phyloP scores from a whole-genome alignment of 1,140 invertebrate species.

The Triops cancriformis region DNA sequence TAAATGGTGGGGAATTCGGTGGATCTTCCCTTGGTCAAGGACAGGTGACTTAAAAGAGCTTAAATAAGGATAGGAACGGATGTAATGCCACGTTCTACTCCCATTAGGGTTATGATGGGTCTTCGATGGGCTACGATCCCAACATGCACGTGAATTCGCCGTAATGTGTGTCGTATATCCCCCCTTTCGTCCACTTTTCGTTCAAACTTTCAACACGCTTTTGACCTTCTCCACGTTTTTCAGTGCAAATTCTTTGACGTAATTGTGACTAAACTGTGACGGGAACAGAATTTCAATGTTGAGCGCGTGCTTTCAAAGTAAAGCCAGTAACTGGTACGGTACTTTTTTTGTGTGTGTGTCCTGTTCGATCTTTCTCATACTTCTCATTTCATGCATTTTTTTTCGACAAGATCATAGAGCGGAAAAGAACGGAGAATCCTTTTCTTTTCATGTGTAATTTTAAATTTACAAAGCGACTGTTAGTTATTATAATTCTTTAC shows the following conservation, averaged over 20 bases:
- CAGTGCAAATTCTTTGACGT: conserved; percentile 9
- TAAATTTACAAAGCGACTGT: conserved; percentile 7
- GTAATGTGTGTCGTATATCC: background rate
- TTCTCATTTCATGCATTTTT: background rate
- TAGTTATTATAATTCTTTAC: background rate
- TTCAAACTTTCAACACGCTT: background rate
- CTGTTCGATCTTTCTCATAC: background rate
- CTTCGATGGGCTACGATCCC: conserved; percentile 77
- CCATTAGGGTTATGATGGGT: conserved; percentile 59
- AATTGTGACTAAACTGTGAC: background rate
- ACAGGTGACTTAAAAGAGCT: conserved; percentile 16
- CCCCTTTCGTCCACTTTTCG: background rate
- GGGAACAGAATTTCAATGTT: background rate
- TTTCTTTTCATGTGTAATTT: background rate
- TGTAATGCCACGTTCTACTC: conserved; percentile 33
- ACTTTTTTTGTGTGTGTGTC: background rate
- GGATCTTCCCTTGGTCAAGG: conserved; percentile 25
- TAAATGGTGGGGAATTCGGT: conserved; percentile 66
- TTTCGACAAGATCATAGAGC: background rate
- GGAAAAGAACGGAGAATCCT: background rate
- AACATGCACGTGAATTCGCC: conserved; percentile 50
- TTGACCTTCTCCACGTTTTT: background rate
- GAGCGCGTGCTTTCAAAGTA: background rate
- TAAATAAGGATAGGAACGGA: background rate
- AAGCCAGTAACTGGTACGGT: conserved; percentile 1